A percentile compares a stretch with the other conserved stretches of the same genome.
Conservation (phyloP, 1,140 invertebrate species). For the Polypedilum vanderplanki region DNA sequence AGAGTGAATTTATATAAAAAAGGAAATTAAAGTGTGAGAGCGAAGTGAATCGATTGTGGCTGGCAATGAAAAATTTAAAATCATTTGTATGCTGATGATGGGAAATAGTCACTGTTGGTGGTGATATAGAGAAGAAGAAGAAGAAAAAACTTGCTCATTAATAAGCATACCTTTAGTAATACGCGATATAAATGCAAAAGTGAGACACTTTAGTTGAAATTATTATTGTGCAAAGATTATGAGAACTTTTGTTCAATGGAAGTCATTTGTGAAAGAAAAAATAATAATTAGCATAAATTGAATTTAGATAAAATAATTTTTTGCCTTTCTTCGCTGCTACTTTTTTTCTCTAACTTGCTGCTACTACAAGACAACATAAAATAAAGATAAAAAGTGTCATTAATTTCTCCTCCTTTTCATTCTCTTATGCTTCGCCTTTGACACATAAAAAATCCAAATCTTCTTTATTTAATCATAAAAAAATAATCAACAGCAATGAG, state of each 20-base stretch:
- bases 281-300: neutral
- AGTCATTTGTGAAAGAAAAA: constrained; percentile 26
- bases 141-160: neutral
- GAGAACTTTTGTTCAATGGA: constrained; percentile 21
- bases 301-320: neutral
- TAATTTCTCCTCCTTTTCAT: neutral
- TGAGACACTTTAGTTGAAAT: neutral
- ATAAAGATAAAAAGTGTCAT: neutral
- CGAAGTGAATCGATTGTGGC: neutral
- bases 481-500: neutral
- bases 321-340: neutral
- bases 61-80: constrained; percentile 9
- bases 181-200: neutral
- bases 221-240: constrained; percentile 13
- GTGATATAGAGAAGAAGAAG: neutral
- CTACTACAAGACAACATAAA: neutral
- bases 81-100: neutral
- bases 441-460: neutral
- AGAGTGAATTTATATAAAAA: neutral
- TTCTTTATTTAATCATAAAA: constrained; percentile 1
- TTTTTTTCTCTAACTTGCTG: neutral
- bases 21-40: neutral
- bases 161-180: neutral
- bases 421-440: neutral
- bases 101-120: constrained; percentile 1